A percentile compares a stretch with the other conserved stretches of the same genome.
Conservation (phyloP, 2,888 invertebrate species). For the Spodoptera picta region DNA sequence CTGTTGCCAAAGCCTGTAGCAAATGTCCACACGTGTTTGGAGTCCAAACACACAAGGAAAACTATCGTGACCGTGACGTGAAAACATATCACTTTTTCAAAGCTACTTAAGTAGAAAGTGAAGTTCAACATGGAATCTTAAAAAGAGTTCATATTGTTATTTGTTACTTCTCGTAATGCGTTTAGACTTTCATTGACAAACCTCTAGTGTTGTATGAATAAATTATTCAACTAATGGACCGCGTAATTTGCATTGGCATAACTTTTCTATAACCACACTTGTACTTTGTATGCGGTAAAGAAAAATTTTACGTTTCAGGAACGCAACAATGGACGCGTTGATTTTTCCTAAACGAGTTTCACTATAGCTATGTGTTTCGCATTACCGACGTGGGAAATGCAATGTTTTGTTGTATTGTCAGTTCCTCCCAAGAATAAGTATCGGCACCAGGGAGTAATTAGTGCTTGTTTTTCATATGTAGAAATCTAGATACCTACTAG, state of each 20-base stretch:
- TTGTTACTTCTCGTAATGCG: constrained; percentile 52
- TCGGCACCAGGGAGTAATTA: constrained; percentile 45
- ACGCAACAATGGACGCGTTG: constrained; percentile 62
- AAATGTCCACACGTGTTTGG: constrained; percentile 62
- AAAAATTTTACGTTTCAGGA: constrained; percentile 49
- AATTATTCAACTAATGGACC: constrained; percentile 46
- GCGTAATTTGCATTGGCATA: constrained; percentile 13
- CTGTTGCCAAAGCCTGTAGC: constrained; percentile 58
- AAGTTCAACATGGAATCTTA: constrained; percentile 48
- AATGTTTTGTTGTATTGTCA: constrained; percentile 56
- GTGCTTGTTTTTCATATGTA: constrained; percentile 34
- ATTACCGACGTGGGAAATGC: constrained; percentile 65
- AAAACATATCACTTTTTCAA: constrained; percentile 62
- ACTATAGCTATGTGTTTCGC: constrained; percentile 60
- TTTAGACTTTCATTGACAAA: constrained; percentile 25
- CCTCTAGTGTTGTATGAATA: constrained; percentile 40
- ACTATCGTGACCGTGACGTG: constrained; percentile 63
- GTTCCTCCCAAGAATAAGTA: constrained; percentile 40
- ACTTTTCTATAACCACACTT: constrained; percentile 6
- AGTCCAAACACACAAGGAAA: constrained; percentile 59
- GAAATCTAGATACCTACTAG: constrained; percentile 39
- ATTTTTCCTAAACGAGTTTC: constrained; percentile 69
- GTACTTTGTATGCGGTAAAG: constrained; percentile 22
- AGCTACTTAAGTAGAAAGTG: constrained; percentile 59
- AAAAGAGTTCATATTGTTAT: constrained; percentile 40